phyloP scores from a whole-genome alignment of 2,888 invertebrate species.

The Pristionchus japonicus region DNA sequence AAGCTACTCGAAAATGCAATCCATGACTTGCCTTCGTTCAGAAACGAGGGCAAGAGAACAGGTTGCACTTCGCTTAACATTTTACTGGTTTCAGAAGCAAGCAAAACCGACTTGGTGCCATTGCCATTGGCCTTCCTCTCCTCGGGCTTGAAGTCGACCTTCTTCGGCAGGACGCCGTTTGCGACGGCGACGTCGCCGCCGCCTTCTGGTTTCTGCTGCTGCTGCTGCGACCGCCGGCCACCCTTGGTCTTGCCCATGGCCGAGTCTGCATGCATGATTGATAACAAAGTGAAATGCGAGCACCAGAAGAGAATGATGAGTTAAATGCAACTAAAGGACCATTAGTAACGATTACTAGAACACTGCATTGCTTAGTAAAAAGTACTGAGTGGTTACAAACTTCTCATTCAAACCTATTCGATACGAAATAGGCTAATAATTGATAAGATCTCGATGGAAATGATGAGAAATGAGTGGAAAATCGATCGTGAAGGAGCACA shows the following conservation, averaged over 20 bases:
- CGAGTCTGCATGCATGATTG: too few relatives aligned
- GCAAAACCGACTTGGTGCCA: not conserved
- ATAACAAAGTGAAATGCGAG: too few relatives aligned
- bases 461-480: not conserved
- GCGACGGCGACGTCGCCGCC: not conserved
- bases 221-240: not conserved
- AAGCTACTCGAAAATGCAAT: not conserved
- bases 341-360: too few relatives aligned
- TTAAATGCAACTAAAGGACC: too few relatives aligned
- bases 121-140: not conserved
- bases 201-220: not conserved
- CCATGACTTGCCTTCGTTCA: not conserved
- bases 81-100: not conserved
- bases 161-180: not conserved
- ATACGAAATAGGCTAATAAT: too few relatives aligned
- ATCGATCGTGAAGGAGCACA: not conserved
- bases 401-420: too few relatives aligned
- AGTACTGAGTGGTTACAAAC: too few relatives aligned
- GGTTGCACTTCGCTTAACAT: not conserved
- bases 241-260: constrained; percentile 30
- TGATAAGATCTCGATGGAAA: not conserved
- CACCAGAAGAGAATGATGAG: too few relatives aligned
- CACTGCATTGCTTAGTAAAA: too few relatives aligned
- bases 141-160: constrained; percentile 30
- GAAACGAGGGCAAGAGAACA: not conserved